These are phyloP conservation scores for Choristoneura fumiferana DNA, from an alignment of 1,140 invertebrate species.

Conservation along the genomic window DNA sequence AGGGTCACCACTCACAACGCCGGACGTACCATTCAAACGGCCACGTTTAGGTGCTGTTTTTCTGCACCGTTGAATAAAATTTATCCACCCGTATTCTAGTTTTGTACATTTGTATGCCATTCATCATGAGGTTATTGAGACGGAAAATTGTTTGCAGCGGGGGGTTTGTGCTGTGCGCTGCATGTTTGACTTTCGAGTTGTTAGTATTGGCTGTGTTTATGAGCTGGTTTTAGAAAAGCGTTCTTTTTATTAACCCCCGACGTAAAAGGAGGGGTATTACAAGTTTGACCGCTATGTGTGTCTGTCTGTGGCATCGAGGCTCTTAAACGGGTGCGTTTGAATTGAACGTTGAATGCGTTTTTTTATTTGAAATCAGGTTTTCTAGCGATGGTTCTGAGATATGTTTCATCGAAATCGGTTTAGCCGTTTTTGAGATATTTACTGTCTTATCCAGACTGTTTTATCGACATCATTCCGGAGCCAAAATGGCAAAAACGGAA, in stretches of 20 bases:
- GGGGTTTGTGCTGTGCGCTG: neutral
- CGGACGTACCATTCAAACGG: constrained; percentile 4
- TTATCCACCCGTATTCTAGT: neutral
- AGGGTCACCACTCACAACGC: constrained; percentile 21
- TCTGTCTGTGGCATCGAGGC: no score
- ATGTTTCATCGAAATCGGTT: no score
- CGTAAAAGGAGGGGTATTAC: no score
- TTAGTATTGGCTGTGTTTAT: neutral
- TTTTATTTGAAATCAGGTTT: no score
- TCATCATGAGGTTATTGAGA: neutral
- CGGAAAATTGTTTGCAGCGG: neutral
- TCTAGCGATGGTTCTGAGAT: no score
- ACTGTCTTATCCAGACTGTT: no score
- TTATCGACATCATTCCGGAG: no score
- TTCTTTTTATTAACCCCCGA: no score
- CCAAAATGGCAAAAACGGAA: no score
- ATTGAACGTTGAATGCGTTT: neutral
- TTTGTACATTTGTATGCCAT: neutral
- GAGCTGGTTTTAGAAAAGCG: neutral
- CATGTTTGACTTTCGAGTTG: neutral
- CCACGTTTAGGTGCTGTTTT: neutral
- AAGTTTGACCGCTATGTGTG: no score
- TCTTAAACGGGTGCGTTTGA: neutral
- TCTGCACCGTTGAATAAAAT: neutral
- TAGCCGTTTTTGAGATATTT: no score